Conservation (phyloP, 2,888 invertebrate species). For the Rotaria socialis region DNA sequence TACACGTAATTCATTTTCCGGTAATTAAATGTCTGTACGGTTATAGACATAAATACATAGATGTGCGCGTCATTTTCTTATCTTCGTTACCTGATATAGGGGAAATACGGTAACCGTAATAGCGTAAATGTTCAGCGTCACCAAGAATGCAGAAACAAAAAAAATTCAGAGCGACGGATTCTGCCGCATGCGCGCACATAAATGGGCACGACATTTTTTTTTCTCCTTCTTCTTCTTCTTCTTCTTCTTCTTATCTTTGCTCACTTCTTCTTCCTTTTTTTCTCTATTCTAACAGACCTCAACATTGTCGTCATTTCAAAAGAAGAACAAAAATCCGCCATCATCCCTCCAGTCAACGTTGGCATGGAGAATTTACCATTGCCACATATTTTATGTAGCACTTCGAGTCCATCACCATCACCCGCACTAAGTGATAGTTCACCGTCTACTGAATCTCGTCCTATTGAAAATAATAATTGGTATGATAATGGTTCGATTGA, state of each 20-base stretch:
- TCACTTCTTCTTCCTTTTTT: conserved; percentile 15
- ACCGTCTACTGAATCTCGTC: not conserved
- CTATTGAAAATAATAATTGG: not conserved
- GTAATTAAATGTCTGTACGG: not conserved
- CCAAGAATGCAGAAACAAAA: not conserved
- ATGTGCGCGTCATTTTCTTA: conserved; percentile 4
- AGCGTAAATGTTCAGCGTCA: not conserved
- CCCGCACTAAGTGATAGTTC: not conserved
- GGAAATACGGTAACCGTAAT: not conserved
- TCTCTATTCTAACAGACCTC: conserved; percentile 9
- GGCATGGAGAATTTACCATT: conserved; percentile 8
- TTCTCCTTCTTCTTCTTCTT: not conserved
- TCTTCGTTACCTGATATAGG: not conserved
- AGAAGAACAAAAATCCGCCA: conserved; percentile 8
- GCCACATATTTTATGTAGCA: not conserved
- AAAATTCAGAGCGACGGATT: not conserved
- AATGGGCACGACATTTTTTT: conserved; percentile 1
- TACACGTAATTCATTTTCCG: not conserved
- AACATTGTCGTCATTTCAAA: not conserved
- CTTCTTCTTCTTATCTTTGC: not conserved
- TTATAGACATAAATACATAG: not conserved
- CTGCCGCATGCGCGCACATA: not conserved
- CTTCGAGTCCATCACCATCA: not conserved
- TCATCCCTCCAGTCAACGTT: not conserved
- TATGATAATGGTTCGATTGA: conserved; percentile 25